Base-by-base conservation (phyloP, 2,888 invertebrate genomes). In the Drosophila melanosoma region DNA sequence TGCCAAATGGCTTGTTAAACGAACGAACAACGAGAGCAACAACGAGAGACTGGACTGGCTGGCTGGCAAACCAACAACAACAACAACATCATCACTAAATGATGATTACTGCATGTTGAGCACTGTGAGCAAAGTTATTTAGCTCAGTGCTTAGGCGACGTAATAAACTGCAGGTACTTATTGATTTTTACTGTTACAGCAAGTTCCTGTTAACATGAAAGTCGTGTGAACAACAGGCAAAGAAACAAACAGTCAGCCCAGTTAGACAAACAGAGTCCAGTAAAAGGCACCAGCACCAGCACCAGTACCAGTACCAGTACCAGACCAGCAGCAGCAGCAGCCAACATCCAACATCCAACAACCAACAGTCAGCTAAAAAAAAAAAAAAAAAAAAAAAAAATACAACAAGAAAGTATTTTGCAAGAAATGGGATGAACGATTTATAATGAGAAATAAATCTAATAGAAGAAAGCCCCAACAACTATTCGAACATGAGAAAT, bases 181-280 rank as follows among this genome's bases (percentile, higher is more conserved):
- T 86, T 86, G 86, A 86, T 86, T 87, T 86, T 86, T 86, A 86
- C 86, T 82, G 86, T 86, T 86, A 86, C 69, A 89, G 76, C 83
- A 73, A 85, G 90, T 89, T 86, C 36, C 36, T 54, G 88, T 82
- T 82, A 85, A 86, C 86, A 86, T 85, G 86, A 86, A 86, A 86
- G 86, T 86, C 86, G 86, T 86, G 86, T 86, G 86, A 89, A 86
- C 74, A 74, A 82, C 82, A 74, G 74, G 54, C 69, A 52, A 60
- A 75, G 61, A 65, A 77, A 74, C 63, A 77, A 68, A 77, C 67
- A 65, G 57, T 68, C 58, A 32, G 58, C 29, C 76, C 63, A 54
- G 62, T 56, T 63, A 52, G 64, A 38, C 66, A 65, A 45, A 40
- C 54, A 45, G 42, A 69, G 65, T 76, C 78, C 73, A 64, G 77